Evolutionary conservation across 37 sponge, comb jelly and placozoan genomes (phyloP), one percentile per base, ranked within the genome.

Genomic region (Amphimedon queenslandica): DNA sequence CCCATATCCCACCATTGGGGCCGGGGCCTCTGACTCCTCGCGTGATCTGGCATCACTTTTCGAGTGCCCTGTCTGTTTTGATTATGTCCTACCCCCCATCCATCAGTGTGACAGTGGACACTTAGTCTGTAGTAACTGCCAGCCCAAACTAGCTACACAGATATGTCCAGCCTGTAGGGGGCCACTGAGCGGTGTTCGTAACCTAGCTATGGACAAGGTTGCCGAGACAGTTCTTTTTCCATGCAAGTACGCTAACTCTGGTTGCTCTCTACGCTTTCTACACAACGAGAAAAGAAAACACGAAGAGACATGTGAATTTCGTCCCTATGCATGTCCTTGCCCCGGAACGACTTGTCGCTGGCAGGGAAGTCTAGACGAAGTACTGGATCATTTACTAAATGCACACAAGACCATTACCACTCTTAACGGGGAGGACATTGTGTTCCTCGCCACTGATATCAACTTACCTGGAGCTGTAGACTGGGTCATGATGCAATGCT

Each of bases 401-500:
- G 77, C 85, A 30, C 97, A 96, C 89, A 93, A 93, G 79, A 86
- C 86, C 63, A 93, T 96, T 64, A 96, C 97, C 35, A 96, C 88
- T 1, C 89, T 96, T 1, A 79, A 82, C 6, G 97, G 97, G 3
- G 97, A 96, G 43, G 97, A 96, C 66, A 96, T 96, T 42, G 97
- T 96, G 64, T 96, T 96, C 69, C 82, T 96, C 20, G 97, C 97
- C 16, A 96, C 97, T 28, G 97, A 96, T 63, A 90, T 96, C 33
- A 83, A 88, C 41, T 83, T 96, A 10, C 90, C 88, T 0, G 97
- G 97, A 1, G 92, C 97, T 0, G 94, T 93, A 31, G 97, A 96
- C 80, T 96, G 97, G 97, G 97, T 96, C 42, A 96, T 96, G 97
- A 87, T 96, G 93, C 97, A 96, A 73, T 87, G 85, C 28, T 96